Conservation (phyloP, 2,113 vertebrate genomes). For the Dissostichus mawsoni region DNA sequence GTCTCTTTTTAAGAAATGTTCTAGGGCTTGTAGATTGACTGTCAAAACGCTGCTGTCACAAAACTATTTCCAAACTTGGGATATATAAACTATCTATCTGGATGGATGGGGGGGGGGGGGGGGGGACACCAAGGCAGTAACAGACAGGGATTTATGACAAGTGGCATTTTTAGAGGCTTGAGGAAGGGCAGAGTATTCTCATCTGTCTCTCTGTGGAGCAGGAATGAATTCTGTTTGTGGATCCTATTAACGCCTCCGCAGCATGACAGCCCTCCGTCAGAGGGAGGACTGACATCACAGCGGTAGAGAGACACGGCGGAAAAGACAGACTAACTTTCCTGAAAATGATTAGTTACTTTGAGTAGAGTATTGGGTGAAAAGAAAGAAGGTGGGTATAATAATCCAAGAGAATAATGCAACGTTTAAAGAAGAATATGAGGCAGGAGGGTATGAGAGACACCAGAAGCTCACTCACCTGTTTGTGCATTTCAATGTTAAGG, state of each 20-base stretch:
- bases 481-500: constrained; percentile 99
- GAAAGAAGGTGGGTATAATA: too few relatives aligned
- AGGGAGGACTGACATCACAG: constrained; percentile 38
- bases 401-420: constrained; percentile 26
- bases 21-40: too few relatives aligned
- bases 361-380: background rate
- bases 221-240: constrained; percentile 69
- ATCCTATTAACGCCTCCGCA: constrained; percentile 72
- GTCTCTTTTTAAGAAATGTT: too few relatives aligned
- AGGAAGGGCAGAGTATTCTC: constrained; percentile 51
- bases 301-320: background rate
- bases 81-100: background rate
- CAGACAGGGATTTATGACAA: constrained; percentile 66
- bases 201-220: constrained; percentile 35
- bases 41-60: too few relatives aligned
- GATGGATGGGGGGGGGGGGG: background rate
- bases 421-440: background rate
- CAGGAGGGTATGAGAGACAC: background rate
- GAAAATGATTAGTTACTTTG: constrained; percentile 8
- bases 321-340: background rate
- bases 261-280: constrained; percentile 43
- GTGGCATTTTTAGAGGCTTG: constrained; percentile 25
- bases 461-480: constrained; percentile 89
- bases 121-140: constrained; percentile 21
- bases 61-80: too few relatives aligned